Base-by-base conservation (phyloP, 2,888 invertebrate species). In the Synanthedon vespiformis region DNA sequence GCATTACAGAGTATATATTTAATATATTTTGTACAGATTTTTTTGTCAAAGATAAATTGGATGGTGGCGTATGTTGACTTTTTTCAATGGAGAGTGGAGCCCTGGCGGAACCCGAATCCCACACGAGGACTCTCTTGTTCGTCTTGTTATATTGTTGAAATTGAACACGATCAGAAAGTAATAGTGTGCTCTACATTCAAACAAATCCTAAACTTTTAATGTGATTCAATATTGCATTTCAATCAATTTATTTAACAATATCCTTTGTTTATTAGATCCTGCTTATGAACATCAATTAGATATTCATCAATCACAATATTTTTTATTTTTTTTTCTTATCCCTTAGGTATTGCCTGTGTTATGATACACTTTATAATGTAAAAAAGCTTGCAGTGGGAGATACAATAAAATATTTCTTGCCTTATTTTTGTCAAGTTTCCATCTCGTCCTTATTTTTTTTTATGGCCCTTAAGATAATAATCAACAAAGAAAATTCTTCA, bases 11-110 rank as follows among this genome's bases (percentile, higher is more conserved):
- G 84, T 85, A 88, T 88, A 87, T 87, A 86, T 87, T 86, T 86
- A 85, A 87, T 88, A 88, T 88, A 88, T 88, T 88, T 88, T 88
- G 88, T 88, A 88, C 87, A 85, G 88, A 87, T 85, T 85, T 86
- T 87, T 87, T 88, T 88, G 87, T 86, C 86, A 79, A 86, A 88
- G 86, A 88, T 88, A 88, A 88, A 88, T 87, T 88, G 86, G 84
- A 85, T 87, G 86, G 79, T 87, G 88, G 88, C 85, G 88, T 81
- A 85, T 74, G 70, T 76, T 87, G 87, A 78, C 78, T 88, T 88
- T 34, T 34, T 88, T 88, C 79, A 84, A 77, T 87, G 76, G 72
- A 74, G 77, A 79, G 58, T 72, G 76, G 81, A 78, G 79, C 70
- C 78, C 83, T 81, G 68, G 80, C 27, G 50, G n/a, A n/a, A 12